Evolutionary conservation across 2,888 invertebrate genomes (phyloP).

Genomic region (Phlogophora meticulosa): DNA sequence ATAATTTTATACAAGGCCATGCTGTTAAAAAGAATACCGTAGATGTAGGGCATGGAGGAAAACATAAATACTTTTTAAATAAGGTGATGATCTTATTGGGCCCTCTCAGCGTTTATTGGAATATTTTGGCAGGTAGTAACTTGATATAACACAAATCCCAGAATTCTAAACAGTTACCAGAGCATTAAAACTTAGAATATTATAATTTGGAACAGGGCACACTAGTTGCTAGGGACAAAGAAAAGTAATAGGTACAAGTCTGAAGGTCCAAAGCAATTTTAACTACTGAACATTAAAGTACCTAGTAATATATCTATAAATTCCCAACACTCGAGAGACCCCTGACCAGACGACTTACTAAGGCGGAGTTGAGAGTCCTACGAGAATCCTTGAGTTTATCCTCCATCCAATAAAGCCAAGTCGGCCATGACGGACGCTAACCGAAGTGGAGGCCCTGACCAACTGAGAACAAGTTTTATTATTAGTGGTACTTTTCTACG

Average conservation of each 20-base stretch:
- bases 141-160: neutral
- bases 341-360: conserved; percentile 40
- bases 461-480: conserved; percentile 49
- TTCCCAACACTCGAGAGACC: conserved; percentile 22
- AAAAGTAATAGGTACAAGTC: neutral
- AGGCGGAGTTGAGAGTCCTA: conserved; percentile 44
- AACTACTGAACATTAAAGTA: conserved; percentile 19
- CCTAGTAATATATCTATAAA: conserved; percentile 10
- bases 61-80: neutral
- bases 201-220: too few species aligned
- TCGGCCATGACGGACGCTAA: conserved; percentile 34
- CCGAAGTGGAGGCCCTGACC: conserved; percentile 26
- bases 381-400: conserved; percentile 57
- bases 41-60: neutral
- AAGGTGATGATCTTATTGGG: neutral
- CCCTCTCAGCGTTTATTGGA: neutral
- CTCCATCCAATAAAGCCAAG: conserved; percentile 45
- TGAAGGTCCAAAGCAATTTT: neutral
- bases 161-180: neutral
- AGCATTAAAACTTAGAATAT: too few species aligned
- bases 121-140: neutral
- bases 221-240: too few species aligned
- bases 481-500: conserved; percentile 38
- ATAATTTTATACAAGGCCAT: conserved; percentile 14
- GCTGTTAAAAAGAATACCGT: neutral